Conservation (phyloP, 1,140 invertebrate genomes). For the Atta cephalotes region DNA sequence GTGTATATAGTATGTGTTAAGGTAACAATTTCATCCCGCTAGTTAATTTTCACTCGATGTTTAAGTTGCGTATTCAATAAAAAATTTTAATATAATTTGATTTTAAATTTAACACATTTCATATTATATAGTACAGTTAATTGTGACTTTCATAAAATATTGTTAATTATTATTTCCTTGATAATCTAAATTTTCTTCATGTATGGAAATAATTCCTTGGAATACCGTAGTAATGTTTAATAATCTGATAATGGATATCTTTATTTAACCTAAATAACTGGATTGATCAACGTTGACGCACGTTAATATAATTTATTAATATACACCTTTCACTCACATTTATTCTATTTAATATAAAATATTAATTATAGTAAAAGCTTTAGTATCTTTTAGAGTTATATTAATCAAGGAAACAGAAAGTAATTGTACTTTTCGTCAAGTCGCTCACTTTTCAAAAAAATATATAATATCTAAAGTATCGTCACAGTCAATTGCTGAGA, state of each 20-base stretch:
- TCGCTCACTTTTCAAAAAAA: too few relatives aligned
- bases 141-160: not conserved
- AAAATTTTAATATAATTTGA: constrained; percentile 5
- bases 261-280: constrained; percentile 9
- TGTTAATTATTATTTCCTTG: not conserved
- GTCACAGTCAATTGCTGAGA: too few relatives aligned
- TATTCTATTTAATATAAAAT: not conserved
- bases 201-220: not conserved
- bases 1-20: not conserved
- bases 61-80: not conserved
- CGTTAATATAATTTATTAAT: constrained; percentile 24
- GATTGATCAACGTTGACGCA: constrained; percentile 7
- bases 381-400: not conserved
- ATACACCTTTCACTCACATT: not conserved
- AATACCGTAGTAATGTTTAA: constrained; percentile 29
- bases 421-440: too few relatives aligned
- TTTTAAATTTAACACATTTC: not conserved
- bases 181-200: not conserved
- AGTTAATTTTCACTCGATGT: constrained; percentile 34
- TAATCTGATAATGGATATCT: constrained; percentile 7
- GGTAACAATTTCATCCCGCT: not conserved
- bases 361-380: constrained; percentile 6
- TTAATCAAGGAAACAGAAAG: not conserved
- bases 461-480: too few relatives aligned
- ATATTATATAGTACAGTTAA: not conserved